Evolutionary conservation across 2,888 invertebrate species (phyloP).

Genomic region (Dasysyrphus albostriatus): DNA sequence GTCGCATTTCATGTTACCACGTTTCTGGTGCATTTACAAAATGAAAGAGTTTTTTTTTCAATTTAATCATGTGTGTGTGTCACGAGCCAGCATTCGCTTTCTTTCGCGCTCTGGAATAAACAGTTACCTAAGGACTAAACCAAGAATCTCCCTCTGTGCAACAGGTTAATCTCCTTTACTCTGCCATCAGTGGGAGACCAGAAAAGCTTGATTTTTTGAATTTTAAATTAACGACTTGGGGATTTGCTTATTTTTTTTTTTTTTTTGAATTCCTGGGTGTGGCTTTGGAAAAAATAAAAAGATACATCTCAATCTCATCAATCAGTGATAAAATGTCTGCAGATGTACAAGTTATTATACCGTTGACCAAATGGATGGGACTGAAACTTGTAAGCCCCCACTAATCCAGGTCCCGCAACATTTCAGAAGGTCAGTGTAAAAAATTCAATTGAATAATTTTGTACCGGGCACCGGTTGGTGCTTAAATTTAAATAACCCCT

Average conservation of each 20-base stretch:
- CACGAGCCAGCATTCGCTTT: slow-evolving; percentile 50
- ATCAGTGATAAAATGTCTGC: slow-evolving; percentile 46
- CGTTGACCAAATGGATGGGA: slow-evolving; percentile 35
- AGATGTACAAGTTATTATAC: slow-evolving; percentile 47
- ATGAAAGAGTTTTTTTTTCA: slow-evolving; percentile 33
- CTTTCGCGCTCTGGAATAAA: slow-evolving; percentile 44
- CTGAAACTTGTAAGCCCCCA: not conserved
- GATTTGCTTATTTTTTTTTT: slow-evolving; percentile 1
- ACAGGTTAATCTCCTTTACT: slow-evolving; percentile 52
- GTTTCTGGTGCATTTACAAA: slow-evolving; percentile 33
- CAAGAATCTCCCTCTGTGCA: slow-evolving; percentile 53
- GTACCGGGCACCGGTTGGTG: slow-evolving; percentile 55
- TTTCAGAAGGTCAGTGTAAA: slow-evolving; percentile 70
- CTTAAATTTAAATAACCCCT: slow-evolving; percentile 41
- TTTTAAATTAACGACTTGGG: slow-evolving; percentile 46
- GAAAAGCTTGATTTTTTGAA: slow-evolving; percentile 61
- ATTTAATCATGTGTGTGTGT: slow-evolving; percentile 19
- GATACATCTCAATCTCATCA: slow-evolving; percentile 41
- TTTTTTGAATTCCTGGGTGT: slow-evolving; percentile 61
- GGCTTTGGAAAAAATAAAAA: slow-evolving; percentile 31
- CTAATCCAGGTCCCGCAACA: slow-evolving; percentile 3
- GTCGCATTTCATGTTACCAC: slow-evolving; percentile 10
- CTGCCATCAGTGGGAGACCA: slow-evolving; percentile 30
- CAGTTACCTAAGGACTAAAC: slow-evolving; percentile 71
- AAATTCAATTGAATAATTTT: slow-evolving; percentile 66